Percentiles rank a stretch among this genome's conserved stretches.
Evolutionary conservation across 2,888 invertebrate species (phyloP).

Genomic region (Brachynemurus nebulosus): DNA sequence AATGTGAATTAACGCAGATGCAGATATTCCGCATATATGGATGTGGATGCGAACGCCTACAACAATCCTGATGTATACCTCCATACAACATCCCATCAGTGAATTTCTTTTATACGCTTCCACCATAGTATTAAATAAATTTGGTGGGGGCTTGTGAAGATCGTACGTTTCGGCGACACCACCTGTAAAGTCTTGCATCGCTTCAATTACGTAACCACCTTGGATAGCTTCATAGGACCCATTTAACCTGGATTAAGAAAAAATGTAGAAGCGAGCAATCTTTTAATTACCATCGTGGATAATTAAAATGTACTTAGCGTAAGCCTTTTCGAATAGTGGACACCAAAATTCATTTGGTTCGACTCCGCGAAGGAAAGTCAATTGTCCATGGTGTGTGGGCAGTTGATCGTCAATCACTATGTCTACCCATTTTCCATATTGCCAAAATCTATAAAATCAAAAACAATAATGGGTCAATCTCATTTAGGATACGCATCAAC

Average conservation of each 20-base stretch:
- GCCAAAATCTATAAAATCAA: slow-evolving; percentile 62
- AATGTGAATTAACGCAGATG: no score
- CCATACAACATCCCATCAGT: slow-evolving; percentile 91
- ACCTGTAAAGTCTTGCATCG: slow-evolving; percentile 98
- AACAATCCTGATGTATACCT: no score
- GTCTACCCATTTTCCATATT: slow-evolving; percentile 87
- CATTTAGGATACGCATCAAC: background rate
- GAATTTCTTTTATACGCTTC: slow-evolving; percentile 88
- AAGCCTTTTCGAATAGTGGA: slow-evolving; percentile 87
- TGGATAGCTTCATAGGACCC: slow-evolving; percentile 96
- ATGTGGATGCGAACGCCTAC: no score
- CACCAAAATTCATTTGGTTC: slow-evolving; percentile 93
- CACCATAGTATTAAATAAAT: slow-evolving; percentile 73
- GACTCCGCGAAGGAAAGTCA: slow-evolving; percentile 77
- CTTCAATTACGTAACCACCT: slow-evolving; percentile 95
- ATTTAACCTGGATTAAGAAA: slow-evolving; percentile 49
- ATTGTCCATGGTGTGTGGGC: slow-evolving; percentile 70
- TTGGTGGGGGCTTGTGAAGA: slow-evolving; percentile 64
- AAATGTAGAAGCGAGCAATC: background rate
- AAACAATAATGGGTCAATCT: background rate
- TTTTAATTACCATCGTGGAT: background rate
- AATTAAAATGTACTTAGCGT: slow-evolving; percentile 57
- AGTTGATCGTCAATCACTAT: slow-evolving; percentile 86
- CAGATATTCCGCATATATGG: no score
- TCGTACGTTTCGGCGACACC: slow-evolving; percentile 91